Base-by-base conservation (phyloP, 1,140 invertebrate genomes). In the Hirudo medicinalis region DNA sequence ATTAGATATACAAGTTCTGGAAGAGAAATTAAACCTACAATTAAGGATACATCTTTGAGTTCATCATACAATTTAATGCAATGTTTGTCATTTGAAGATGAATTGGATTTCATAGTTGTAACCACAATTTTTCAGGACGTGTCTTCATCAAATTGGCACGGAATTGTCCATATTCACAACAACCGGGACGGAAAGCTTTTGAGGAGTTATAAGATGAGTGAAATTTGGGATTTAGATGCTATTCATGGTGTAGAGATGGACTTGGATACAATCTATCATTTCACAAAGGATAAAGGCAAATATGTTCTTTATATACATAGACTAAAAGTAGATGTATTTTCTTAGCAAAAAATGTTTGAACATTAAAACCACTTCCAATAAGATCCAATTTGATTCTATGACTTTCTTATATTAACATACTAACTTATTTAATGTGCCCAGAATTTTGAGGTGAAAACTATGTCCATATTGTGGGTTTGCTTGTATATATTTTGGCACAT, bases 1-100 rank as follows among this genome's bases (percentile, higher is more conserved):
- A 63, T 32, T 63, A 63, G 22, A n/a, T 32, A 63, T 32, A 63
- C 57, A 63, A 25, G 22, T 63, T 63, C 57, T 4, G 57, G 57
- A 25, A 63, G 57, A 32, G 13, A 11, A 13, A 63, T 63, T 32
- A 63, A 63, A 32, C 57, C 57, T 25, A 63, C 22, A 15, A 25
- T 63, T 11, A 22, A n/a, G 11, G 11, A 63, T 22, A 15, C 6
- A 63, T 63, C 29, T 11, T 13, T 63, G 13, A 63, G 29, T 25
- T 63, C 20, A 20, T 25, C 29, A 63, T 11, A 32, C 8, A 63
- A 22, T 25, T 63, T 63, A n/a, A 25, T 63, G 1, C 22, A 63
- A 15, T 63, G 57, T 13, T 63, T 63, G 29, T 32, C 29, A 22
- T 63, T 25, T 63, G 22, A 25, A 11, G 57, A 32, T 63, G 57